Evolutionary conservation across 2,888 invertebrate species (phyloP).

Genomic region (Ptychoptera albimana): DNA sequence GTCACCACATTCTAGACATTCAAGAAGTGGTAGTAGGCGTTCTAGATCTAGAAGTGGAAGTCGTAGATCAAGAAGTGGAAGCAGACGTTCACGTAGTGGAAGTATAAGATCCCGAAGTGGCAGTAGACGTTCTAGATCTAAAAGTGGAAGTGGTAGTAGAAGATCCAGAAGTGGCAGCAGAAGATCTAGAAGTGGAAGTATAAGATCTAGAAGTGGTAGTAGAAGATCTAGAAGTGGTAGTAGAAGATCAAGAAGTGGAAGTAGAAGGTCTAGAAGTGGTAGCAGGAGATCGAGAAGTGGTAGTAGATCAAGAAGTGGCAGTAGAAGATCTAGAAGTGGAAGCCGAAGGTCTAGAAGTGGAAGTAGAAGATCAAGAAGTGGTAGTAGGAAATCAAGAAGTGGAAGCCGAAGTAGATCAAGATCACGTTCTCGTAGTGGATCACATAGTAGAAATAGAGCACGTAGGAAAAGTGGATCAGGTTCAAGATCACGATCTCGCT

Average conservation of each 20-base stretch:
- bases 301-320: slow-evolving; percentile 20
- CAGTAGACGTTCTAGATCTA: slow-evolving; percentile 2
- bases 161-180: slow-evolving; percentile 13
- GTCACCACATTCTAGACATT: not conserved
- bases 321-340: slow-evolving; percentile 11
- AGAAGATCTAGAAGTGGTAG: slow-evolving; percentile 18
- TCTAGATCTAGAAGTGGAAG: slow-evolving; percentile 19
- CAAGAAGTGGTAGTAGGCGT: slow-evolving; percentile 8
- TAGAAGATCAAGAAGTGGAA: slow-evolving; percentile 13
- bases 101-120: slow-evolving; percentile 1
- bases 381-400: slow-evolving; percentile 10
- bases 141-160: slow-evolving; percentile 12
- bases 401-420: slow-evolving; percentile 9
- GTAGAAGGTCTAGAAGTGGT: slow-evolving; percentile 12
- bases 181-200: slow-evolving; percentile 1
- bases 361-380: slow-evolving; percentile 4
- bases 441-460: slow-evolving; percentile 8
- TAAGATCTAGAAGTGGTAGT: slow-evolving; percentile 5
- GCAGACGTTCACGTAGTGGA: slow-evolving; percentile 3
- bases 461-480: slow-evolving; percentile 13
- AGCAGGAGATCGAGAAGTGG: slow-evolving; percentile 11
- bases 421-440: slow-evolving; percentile 10
- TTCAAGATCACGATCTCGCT: slow-evolving; percentile 17
- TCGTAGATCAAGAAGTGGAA: slow-evolving; percentile 2
- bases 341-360: slow-evolving; percentile 13